phyloP scores from a whole-genome alignment of 2,797 vertebrate species.

The Psittacula derbiana region DNA sequence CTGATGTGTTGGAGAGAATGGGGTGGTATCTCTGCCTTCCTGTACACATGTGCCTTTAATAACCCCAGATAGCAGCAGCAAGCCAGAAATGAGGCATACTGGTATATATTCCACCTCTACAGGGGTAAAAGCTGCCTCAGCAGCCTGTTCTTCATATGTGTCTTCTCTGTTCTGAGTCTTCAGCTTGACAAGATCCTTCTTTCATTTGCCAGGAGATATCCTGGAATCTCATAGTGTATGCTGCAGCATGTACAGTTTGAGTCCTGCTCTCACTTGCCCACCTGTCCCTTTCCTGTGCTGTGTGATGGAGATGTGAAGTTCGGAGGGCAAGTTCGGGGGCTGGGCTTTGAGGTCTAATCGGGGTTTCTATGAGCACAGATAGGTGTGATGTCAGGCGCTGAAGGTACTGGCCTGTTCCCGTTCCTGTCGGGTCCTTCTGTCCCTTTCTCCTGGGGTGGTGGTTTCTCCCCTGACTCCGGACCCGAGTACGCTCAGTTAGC shows the following conservation, averaged over 20 bases:
- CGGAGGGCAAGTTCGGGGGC: neutral
- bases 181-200: neutral
- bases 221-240: neutral
- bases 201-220: neutral
- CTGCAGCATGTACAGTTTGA: neutral
- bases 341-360: neutral
- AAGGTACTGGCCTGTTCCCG: neutral
- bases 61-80: neutral
- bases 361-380: neutral
- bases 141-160: neutral
- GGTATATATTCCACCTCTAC: neutral
- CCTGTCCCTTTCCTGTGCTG: neutral
- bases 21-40: neutral
- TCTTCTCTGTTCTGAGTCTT: neutral
- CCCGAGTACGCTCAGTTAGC: accelerated
- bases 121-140: neutral
- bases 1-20: neutral
- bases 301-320: accelerated
- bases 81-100: accelerated
- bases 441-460: neutral
- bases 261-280: neutral
- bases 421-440: neutral
- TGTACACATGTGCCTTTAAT: accelerated
- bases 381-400: neutral
- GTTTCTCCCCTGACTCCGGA: neutral